Conservation (phyloP, 2,113 vertebrate genomes). For the Oncorhynchus clarkii region DNA sequence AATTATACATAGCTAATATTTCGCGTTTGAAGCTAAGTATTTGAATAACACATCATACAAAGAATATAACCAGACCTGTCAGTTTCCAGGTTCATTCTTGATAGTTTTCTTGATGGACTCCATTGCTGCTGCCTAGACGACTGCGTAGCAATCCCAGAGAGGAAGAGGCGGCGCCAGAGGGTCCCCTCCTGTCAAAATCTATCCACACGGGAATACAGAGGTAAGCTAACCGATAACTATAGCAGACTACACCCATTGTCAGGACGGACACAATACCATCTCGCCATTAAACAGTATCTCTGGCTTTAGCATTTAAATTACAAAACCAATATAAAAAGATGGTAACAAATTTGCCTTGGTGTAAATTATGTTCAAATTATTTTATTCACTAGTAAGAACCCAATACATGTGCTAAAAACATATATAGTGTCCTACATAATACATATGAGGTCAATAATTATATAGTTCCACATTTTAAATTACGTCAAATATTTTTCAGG, state of each 20-base stretch:
- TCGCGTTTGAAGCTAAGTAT: neutral
- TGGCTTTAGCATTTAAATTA: neutral
- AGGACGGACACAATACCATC: too few relatives aligned
- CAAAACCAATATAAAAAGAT: neutral
- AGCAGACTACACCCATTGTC: too few relatives aligned
- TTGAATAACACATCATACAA: neutral
- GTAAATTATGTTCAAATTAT: neutral
- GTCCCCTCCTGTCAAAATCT: too few relatives aligned
- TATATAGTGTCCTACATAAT: neutral
- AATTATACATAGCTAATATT: neutral
- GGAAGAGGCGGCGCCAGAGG: too few relatives aligned
- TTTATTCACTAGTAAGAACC: neutral
- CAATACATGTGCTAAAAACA: neutral
- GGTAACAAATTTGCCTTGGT: neutral
- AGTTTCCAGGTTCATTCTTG: neutral
- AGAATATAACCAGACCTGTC: neutral
- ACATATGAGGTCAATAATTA: neutral
- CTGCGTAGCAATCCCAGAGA: neutral
- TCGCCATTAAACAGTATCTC: too few relatives aligned
- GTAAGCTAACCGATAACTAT: too few relatives aligned
- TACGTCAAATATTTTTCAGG: neutral
- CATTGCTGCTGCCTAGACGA: neutral
- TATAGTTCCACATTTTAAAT: neutral
- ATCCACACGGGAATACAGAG: too few relatives aligned
- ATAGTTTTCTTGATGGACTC: neutral